phyloP scores from a whole-genome alignment of 2,888 invertebrate species.

The Uloborus plumipes region DNA sequence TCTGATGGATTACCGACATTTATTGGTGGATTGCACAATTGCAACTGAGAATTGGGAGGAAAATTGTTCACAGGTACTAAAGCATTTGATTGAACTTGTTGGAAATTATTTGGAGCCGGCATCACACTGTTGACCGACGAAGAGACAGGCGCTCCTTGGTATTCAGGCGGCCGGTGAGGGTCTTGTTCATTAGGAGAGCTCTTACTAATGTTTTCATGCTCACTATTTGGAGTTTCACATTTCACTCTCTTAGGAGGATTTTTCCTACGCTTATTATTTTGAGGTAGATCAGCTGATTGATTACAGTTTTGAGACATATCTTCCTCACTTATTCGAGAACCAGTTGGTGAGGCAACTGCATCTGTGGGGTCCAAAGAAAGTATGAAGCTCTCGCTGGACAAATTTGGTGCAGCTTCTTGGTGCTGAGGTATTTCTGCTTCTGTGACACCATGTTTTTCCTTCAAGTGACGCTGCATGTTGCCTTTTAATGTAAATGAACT shows the following conservation, averaged over 20 bases:
- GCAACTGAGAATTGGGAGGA: constrained; percentile 42
- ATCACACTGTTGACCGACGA: constrained; percentile 29
- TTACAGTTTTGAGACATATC: constrained; percentile 59
- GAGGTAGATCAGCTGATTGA: constrained; percentile 49
- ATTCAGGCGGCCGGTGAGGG: constrained; percentile 39
- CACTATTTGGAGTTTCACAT: constrained; percentile 56
- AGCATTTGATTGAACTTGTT: constrained; percentile 57
- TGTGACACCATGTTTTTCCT: constrained; percentile 66
- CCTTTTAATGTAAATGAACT: constrained; percentile 72
- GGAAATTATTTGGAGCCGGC: constrained; percentile 44
- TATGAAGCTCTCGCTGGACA: constrained; percentile 58
- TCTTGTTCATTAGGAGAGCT: constrained; percentile 53
- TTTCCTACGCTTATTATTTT: constrained; percentile 55
- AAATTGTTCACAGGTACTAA: constrained; percentile 50
- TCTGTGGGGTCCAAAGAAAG: constrained; percentile 44
- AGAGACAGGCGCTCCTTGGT: constrained; percentile 32
- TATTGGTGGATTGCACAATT: constrained; percentile 46
- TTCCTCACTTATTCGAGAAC: constrained; percentile 48
- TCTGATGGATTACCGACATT: constrained; percentile 61
- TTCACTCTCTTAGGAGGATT: constrained; percentile 56
- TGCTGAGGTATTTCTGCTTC: constrained; percentile 62
- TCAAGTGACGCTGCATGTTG: constrained; percentile 67
- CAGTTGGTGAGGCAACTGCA: constrained; percentile 45
- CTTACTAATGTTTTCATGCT: constrained; percentile 56
- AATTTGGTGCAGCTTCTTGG: constrained; percentile 38